Evolutionary conservation across 1,140 invertebrate species (phyloP), one percentile per base, ranked within the genome.

Genomic region (Amphibalanus amphitrite): DNA sequence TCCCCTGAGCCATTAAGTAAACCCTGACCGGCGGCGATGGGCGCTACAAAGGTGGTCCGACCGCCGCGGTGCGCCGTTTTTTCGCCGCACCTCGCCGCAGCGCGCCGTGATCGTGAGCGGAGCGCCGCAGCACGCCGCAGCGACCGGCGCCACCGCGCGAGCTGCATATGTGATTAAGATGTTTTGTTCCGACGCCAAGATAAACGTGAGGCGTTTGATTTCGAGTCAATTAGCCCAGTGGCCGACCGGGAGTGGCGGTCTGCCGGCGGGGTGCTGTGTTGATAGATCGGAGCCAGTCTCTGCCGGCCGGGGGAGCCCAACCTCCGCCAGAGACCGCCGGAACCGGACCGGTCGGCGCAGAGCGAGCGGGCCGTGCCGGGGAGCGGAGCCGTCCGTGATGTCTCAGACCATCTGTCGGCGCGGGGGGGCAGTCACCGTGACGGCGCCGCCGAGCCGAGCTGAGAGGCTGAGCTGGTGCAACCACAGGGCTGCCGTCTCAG

Each of bases 161-260:
- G 47, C 47, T 59, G 47, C 47, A 59, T 59, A 59, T 59, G 47
- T 59, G 47, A 59, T 59, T 59, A 59, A 59, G 47, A 59, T 59
- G 47, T 59, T 59, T 59, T 59, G 47, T 59, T 59, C 47, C 20
- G 47, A 23, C 10, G 47, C 47, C 47, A 59, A 59, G 47, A 23
- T 59, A 59, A 59, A 59, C 47, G 33, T 38, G 33, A 23, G 10
- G 47, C 47, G 47, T 23, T 59, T 59, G 47, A 59, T 59, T 59
- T 20, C 47, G 47, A 13, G 47, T 59, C 47, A 59, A 59, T 59
- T 59, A 59, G 47, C 1, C 1, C 6, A 8, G 47, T 59, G 6
- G 47, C 23, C 10, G 10, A 20, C 10, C 23, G 47, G 4, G 47
- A 59, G 47, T 3, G 47, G 10, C 47, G 13, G 47, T 20, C 47